These are phyloP conservation scores for Octomys mimax DNA, from an alignment of 2,797 vertebrate species.

Conservation along the genomic window DNA sequence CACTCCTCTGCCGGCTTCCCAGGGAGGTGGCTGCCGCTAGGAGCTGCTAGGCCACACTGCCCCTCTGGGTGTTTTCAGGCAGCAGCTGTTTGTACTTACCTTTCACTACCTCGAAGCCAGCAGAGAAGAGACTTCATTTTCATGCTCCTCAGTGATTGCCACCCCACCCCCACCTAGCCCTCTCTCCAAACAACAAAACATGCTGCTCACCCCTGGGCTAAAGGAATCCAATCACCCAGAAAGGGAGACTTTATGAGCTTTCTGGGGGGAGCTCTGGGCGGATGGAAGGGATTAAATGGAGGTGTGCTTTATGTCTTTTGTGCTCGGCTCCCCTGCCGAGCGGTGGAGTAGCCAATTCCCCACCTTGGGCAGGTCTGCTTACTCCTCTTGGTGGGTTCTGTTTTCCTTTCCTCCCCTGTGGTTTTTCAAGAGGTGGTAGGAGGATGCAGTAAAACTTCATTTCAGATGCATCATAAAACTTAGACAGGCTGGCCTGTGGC, in stretches of 20 bases:
- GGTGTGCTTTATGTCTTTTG: slow-evolving; percentile 84
- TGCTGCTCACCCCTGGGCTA: slow-evolving; percentile 80
- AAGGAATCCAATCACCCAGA: slow-evolving; percentile 86
- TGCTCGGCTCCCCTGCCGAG: slow-evolving; percentile 67
- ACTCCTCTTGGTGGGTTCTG: slow-evolving; percentile 66
- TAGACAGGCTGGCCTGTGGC: slow-evolving; percentile 29
- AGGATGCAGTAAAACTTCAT: slow-evolving; percentile 73
- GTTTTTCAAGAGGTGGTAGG: slow-evolving; percentile 38
- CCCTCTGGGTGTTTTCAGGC: slow-evolving; percentile 61
- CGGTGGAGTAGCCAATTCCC: slow-evolving; percentile 62
- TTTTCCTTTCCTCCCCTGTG: slow-evolving; percentile 50
- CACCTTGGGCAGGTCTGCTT: slow-evolving; percentile 54
- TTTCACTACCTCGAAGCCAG: slow-evolving; percentile 65
- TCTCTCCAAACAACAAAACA: slow-evolving; percentile 77
- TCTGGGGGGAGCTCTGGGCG: slow-evolving; percentile 75
- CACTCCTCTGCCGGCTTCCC: not conserved
- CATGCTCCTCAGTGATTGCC: not conserved
- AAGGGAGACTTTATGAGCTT: slow-evolving; percentile 85
- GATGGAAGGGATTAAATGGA: slow-evolving; percentile 86
- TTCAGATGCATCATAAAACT: slow-evolving; percentile 76
- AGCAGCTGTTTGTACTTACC: slow-evolving; percentile 85
- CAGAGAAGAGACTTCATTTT: not conserved
- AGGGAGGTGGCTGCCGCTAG: slow-evolving; percentile 34
- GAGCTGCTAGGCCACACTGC: not conserved
- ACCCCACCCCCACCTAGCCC: not conserved